phyloP scores from a whole-genome alignment of 2,888 invertebrate species.

The Malthinus seriepunctatus region DNA sequence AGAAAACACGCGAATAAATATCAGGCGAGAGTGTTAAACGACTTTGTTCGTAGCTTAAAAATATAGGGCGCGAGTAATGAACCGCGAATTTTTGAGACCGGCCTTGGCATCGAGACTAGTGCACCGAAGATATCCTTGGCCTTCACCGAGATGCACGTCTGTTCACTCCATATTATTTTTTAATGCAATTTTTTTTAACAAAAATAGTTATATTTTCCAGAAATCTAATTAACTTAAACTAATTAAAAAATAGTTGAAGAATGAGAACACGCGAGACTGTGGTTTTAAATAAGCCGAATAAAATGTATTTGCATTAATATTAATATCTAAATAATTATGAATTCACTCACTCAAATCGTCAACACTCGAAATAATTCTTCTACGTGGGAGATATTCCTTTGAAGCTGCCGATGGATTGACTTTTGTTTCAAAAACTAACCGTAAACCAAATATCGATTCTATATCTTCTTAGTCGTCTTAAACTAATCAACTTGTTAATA shows the following conservation, averaged over 20 bases:
- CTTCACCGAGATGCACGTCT: slow-evolving; percentile 48
- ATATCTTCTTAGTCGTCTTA: no score
- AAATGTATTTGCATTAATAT: background rate
- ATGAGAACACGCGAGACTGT: no score
- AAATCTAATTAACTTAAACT: no score
- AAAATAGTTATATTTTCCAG: background rate
- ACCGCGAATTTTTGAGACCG: slow-evolving; percentile 39
- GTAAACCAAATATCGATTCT: no score
- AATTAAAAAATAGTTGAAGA: no score
- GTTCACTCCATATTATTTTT: slow-evolving; percentile 4
- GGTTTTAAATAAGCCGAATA: no score
- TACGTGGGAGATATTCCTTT: no score
- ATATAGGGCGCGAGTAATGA: slow-evolving; percentile 22
- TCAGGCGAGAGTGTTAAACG: slow-evolving; percentile 2
- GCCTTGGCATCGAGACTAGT: slow-evolving; percentile 44
- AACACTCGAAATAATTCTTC: no score
- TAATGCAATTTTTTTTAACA: background rate
- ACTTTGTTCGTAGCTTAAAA: slow-evolving; percentile 12
- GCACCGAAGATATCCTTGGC: slow-evolving; percentile 48
- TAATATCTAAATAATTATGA: background rate
- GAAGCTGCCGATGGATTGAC: no score
- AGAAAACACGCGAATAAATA: slow-evolving; percentile 17
- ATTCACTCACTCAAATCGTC: no score
- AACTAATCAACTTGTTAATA: no score
- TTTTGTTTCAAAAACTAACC: no score